Percentiles rank a stretch among this genome's conserved stretches.
These are phyloP conservation scores for Enhydra lutris DNA, from an alignment of 2,113 vertebrate species.

Conservation along the genomic window DNA sequence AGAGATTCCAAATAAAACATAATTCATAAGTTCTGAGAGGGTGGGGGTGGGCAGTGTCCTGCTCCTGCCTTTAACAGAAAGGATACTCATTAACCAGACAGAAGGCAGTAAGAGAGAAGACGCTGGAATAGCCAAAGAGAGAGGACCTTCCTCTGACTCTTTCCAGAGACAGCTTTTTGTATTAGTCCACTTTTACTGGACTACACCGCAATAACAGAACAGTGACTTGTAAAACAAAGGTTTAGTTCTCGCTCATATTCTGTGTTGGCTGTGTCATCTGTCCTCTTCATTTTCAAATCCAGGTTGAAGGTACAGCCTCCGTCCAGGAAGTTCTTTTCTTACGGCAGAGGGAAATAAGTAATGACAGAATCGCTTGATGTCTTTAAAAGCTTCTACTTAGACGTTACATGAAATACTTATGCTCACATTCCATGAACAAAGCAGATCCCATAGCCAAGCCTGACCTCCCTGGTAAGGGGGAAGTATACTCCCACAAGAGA, in stretches of 20 bases:
- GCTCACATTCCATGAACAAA: neutral
- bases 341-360: neutral
- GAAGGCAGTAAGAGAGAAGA: neutral
- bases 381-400: slow-evolving; percentile 6
- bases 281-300: neutral
- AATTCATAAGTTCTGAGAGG: neutral
- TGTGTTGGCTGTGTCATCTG: neutral
- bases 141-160: neutral
- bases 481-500: neutral
- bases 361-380: neutral
- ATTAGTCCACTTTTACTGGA: neutral
- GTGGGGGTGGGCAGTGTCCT: neutral
- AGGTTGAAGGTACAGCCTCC: neutral
- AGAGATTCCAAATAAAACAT: neutral
- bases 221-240: neutral
- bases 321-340: neutral
- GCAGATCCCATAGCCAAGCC: neutral
- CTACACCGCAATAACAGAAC: neutral
- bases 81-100: neutral
- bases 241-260: neutral
- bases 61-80: neutral
- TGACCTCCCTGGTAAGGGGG: neutral
- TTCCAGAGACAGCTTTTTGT: neutral
- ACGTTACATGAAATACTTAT: neutral
- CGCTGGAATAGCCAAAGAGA: neutral